Evolutionary conservation across 2,113 vertebrate species (phyloP).

Genomic region (Odontophorus gujanensis): DNA sequence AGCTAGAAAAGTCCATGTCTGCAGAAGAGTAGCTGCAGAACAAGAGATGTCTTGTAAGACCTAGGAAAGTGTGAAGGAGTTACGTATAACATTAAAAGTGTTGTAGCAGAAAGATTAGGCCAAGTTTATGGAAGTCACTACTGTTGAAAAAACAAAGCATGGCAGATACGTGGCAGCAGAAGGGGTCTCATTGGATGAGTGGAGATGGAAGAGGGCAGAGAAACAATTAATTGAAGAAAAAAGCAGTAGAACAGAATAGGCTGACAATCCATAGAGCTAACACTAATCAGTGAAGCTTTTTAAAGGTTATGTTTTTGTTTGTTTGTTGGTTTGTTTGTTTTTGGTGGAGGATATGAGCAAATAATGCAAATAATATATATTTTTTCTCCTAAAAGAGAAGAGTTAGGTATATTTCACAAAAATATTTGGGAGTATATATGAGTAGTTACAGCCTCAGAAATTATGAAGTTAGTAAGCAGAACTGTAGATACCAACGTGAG

Average conservation of each 20-base stretch:
- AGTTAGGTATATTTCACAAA: neutral
- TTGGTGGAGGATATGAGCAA: neutral
- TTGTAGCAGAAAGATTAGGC: neutral
- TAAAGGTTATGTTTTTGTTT: neutral
- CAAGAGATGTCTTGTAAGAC: neutral
- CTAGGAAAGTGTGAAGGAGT: neutral
- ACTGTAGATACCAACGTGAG: constrained; percentile 55
- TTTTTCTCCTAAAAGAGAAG: neutral
- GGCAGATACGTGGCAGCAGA: neutral
- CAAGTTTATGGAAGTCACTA: neutral
- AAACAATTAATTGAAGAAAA: neutral
- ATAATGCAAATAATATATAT: neutral
- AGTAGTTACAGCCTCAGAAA: neutral
- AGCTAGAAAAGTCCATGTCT: neutral
- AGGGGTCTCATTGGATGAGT: neutral
- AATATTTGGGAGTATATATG: neutral
- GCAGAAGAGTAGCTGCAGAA: neutral
- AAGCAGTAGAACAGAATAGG: neutral
- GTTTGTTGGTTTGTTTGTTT: too few species aligned
- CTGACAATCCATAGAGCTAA: neutral
- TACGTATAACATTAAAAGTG: neutral
- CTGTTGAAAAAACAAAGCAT: neutral
- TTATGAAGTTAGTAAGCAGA: neutral
- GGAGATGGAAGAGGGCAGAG: neutral
- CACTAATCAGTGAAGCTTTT: neutral